These are phyloP conservation scores for Apolygus lucorum DNA, from an alignment of 1,140 invertebrate genomes.

Conservation along the genomic window DNA sequence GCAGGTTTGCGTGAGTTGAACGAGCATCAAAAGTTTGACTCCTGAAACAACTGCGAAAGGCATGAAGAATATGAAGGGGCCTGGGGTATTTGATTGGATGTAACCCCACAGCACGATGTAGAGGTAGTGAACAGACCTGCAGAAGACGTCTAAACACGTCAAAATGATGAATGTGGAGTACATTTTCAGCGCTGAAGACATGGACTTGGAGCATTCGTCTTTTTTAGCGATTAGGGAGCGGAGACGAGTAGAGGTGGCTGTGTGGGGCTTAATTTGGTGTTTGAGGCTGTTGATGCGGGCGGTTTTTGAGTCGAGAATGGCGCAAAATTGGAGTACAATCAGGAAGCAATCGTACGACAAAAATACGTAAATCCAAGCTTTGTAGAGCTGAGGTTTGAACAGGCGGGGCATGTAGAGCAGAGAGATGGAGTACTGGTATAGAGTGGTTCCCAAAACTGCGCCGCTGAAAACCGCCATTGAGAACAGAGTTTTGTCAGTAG, in stretches of 20 bases:
- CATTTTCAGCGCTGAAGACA: background rate
- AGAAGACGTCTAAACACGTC: background rate
- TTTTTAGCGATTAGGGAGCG: background rate
- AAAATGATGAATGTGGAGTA: background rate
- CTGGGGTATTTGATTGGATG: background rate
- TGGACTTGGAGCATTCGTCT: background rate
- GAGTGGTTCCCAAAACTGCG: too few relatives aligned
- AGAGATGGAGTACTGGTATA: too few relatives aligned
- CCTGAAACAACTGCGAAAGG: too few relatives aligned
- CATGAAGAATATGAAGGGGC: too few relatives aligned
- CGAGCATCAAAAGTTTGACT: too few relatives aligned
- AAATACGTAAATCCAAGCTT: background rate
- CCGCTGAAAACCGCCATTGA: too few relatives aligned
- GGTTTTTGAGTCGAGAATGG: background rate
- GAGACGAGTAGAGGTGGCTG: background rate
- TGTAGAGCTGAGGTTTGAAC: background rate
- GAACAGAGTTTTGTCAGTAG: too few relatives aligned
- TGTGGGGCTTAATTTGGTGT: background rate
- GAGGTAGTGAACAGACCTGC: background rate
- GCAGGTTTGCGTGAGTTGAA: too few relatives aligned
- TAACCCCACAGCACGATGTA: background rate
- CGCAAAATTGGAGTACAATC: background rate
- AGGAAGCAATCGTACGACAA: background rate
- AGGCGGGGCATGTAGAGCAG: too few relatives aligned
- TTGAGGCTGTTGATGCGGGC: background rate